Conservation (phyloP, 2,888 invertebrate genomes). For the Meloe dianella region DNA sequence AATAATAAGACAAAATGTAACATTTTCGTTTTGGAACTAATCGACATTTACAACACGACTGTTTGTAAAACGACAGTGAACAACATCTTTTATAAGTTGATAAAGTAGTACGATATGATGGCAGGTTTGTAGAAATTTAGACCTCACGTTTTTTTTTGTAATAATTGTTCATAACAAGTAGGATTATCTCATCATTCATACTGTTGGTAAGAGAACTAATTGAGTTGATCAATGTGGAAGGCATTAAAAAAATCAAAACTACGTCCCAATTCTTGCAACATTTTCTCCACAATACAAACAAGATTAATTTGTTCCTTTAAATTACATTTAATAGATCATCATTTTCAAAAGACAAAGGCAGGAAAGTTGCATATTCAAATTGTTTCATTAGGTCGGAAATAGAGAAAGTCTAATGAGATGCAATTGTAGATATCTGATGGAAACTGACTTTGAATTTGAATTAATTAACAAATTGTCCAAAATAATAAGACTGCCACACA, state of each 20-base stretch:
- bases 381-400: not conserved
- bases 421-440: not conserved
- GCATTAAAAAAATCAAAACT: no score
- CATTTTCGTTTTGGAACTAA: not conserved
- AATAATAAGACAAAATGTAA: not conserved
- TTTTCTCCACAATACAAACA: not conserved
- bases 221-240: no score
- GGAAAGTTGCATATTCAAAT: not conserved
- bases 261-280: not conserved
- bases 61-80: not conserved
- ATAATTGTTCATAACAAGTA: not conserved
- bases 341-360: not conserved
- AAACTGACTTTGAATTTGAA: not conserved
- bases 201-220: no score
- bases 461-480: no score
- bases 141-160: not conserved
- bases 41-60: not conserved
- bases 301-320: no score
- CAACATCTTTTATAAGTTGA: not conserved
- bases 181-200: not conserved
- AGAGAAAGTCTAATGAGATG: not conserved
- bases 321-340: not conserved
- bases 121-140: not conserved
- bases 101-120: slow-evolving; percentile 2
- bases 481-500: no score